Percentiles rank a stretch among this genome's conserved stretches.
Evolutionary conservation across 2,797 vertebrate genomes (phyloP).

Genomic region (Lepus townsendii): DNA sequence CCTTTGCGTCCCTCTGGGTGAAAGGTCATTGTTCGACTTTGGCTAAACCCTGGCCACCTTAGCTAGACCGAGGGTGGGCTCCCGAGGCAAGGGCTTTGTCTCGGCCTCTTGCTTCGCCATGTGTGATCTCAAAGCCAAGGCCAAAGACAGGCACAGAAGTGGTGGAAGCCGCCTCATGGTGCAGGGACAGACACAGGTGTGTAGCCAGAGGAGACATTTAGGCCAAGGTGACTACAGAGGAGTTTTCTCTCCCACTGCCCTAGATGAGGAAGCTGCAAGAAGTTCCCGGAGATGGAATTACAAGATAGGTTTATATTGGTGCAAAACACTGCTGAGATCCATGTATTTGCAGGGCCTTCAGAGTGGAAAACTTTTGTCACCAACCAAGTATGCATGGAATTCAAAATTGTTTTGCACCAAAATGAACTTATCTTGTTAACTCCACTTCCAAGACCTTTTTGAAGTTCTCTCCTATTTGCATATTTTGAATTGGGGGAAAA

Average conservation of each 20-base stretch:
- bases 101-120: neutral
- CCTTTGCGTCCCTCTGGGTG: neutral
- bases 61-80: neutral
- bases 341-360: too few relatives aligned
- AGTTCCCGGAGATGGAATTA: too few relatives aligned
- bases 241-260: neutral
- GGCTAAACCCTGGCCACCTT: neutral
- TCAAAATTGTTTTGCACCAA: too few relatives aligned
- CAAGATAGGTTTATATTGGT: too few relatives aligned
- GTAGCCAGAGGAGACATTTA: neutral
- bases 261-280: too few relatives aligned
- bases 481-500: neutral
- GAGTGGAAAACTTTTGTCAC: too few relatives aligned
- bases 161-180: neutral
- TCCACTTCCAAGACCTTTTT: too few relatives aligned
- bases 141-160: neutral
- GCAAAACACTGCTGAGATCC: too few relatives aligned
- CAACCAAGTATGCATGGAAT: too few relatives aligned
- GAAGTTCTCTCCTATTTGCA: too few relatives aligned
- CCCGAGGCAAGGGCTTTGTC: neutral
- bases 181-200: fast-evolving
- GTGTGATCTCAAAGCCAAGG: neutral
- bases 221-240: neutral
- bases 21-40: neutral
- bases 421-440: too few relatives aligned